Evolutionary conservation across 2,888 invertebrate genomes (phyloP).

Genomic region (Pollenia labialis): DNA sequence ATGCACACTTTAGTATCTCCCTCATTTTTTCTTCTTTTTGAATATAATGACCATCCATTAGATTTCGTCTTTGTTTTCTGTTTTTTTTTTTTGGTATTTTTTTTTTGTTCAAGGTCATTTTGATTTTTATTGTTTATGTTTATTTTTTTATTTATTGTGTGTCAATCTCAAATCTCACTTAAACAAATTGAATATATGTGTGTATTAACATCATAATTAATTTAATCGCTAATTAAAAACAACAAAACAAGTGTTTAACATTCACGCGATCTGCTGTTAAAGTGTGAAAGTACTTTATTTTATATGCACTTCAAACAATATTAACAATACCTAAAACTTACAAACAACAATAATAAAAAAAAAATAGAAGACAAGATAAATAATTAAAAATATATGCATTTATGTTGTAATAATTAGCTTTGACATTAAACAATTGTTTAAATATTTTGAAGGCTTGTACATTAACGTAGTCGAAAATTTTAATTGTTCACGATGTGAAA

Average conservation of each 20-base stretch:
- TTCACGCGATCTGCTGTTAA: constrained; percentile 44
- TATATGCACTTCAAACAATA: constrained; percentile 19
- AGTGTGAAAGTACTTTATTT: constrained; percentile 59
- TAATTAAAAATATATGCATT: constrained; percentile 30
- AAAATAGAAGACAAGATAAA: constrained; percentile 5
- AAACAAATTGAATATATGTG: constrained; percentile 33
- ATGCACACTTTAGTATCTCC: constrained; percentile 1
- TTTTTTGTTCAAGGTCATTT: constrained; percentile 64
- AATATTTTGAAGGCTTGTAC: not conserved
- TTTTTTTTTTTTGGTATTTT: constrained; percentile 5
- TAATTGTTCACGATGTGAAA: constrained; percentile 2
- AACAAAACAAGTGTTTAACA: constrained; percentile 50
- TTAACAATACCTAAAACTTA: constrained; percentile 8
- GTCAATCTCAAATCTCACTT: constrained; percentile 63
- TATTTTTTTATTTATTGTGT: constrained; percentile 57
- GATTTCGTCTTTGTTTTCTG: constrained; percentile 40
- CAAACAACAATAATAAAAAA: constrained; percentile 21
- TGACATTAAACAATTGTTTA: constrained; percentile 36
- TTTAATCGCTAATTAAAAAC: constrained; percentile 59
- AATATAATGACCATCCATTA: constrained; percentile 12
- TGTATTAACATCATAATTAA: constrained; percentile 57
- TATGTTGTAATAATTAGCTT: constrained; percentile 49
- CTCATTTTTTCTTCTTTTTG: constrained; percentile 1
- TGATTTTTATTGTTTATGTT: constrained; percentile 60
- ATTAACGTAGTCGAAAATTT: not conserved